Evolutionary conservation across 2,797 vertebrate genomes (phyloP).

Genomic region (Falco columbarius): DNA sequence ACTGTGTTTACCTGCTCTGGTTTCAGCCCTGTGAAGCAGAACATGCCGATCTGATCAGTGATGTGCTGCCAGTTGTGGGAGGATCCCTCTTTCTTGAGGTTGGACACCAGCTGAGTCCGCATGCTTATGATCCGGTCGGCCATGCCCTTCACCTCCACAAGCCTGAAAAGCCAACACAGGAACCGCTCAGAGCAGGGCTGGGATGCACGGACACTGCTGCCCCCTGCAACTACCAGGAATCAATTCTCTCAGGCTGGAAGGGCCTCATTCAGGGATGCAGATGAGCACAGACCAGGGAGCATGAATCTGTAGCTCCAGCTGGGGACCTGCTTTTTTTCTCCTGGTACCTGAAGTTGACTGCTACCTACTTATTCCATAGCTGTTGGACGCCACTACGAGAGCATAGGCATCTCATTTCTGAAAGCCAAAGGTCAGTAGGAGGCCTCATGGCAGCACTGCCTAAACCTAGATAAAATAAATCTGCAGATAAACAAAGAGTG

Average conservation of each 20-base stretch:
- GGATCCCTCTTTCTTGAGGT: constrained; percentile 94
- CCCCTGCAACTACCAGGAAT: not conserved
- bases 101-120: constrained; percentile 90
- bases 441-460: not conserved
- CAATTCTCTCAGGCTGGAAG: not conserved
- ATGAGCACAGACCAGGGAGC: not conserved
- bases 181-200: not conserved
- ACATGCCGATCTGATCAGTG: constrained; percentile 98
- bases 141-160: constrained; percentile 93
- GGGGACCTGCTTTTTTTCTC: not conserved
- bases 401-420: not conserved
- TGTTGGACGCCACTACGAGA: not conserved
- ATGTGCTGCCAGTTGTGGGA: constrained; percentile 96
- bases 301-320: not conserved
- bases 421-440: not conserved
- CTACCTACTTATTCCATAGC: not conserved
- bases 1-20: constrained; percentile 87
- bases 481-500: not conserved
- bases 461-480: not conserved
- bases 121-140: constrained; percentile 95
- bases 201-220: not conserved
- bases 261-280: not conserved
- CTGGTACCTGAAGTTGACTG: not conserved
- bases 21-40: constrained; percentile 97
- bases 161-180: constrained; percentile 76